Evolutionary conservation across 1,140 invertebrate genomes (phyloP).

Genomic region (Meloidogyne hapla): DNA sequence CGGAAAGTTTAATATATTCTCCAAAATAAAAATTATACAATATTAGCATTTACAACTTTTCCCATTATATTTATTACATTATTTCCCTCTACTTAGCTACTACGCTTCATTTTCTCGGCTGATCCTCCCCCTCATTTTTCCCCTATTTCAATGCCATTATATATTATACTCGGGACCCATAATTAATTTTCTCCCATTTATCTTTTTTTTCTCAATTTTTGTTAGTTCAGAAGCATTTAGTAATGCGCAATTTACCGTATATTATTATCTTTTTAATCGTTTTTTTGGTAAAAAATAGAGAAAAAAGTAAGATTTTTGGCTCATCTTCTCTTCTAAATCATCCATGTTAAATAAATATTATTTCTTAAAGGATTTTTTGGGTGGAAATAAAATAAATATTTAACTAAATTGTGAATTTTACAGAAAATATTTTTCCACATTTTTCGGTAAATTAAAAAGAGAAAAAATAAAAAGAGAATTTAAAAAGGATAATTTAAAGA

Average conservation of each 20-base stretch:
- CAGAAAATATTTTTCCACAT: neutral
- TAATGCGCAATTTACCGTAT: slow-evolving; percentile 2
- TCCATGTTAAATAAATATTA: neutral
- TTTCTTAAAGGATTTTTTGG: neutral
- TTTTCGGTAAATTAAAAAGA: neutral
- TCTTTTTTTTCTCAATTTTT: neutral
- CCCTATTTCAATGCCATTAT: neutral
- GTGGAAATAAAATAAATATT: too few species aligned
- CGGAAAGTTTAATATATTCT: neutral
- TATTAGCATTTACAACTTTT: too few species aligned
- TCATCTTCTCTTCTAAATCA: neutral
- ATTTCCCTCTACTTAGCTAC: too few species aligned
- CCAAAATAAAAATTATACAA: neutral
- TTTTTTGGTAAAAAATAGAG: neutral
- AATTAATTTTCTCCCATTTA: neutral
- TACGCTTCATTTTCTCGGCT: too few species aligned
- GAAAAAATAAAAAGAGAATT: neutral
- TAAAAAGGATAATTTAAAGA: neutral
- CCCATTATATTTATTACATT: too few species aligned
- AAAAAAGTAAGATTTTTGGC: neutral
- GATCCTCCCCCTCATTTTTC: too few species aligned
- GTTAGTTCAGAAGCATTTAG: neutral
- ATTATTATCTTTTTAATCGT: neutral
- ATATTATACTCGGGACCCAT: neutral
- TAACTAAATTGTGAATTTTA: too few species aligned